Evolutionary conservation across 2,888 invertebrate genomes (phyloP).

Genomic region (Mimachlamys varia): DNA sequence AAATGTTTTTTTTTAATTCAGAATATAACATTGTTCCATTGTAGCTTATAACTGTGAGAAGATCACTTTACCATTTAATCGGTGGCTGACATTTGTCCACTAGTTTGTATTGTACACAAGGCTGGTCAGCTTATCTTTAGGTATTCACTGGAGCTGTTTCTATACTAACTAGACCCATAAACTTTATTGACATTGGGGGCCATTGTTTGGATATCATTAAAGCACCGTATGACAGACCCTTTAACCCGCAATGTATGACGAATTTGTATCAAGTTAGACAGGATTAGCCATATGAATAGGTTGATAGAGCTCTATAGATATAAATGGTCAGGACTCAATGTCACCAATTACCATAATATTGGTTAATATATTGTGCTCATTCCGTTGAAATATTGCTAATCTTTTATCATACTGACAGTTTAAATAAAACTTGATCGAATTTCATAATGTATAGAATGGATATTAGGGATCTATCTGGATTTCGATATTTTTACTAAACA

Average conservation of each 20-base stretch:
- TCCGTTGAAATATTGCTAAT: conserved; percentile 26
- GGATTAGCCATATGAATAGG: background rate
- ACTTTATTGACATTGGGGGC: background rate
- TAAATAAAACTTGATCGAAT: conserved; percentile 3
- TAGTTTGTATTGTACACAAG: background rate
- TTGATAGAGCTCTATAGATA: conserved; percentile 6
- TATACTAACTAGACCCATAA: background rate
- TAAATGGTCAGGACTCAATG: background rate
- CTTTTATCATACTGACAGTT: conserved; percentile 31
- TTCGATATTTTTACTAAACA: conserved; percentile 8
- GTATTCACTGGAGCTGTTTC: background rate
- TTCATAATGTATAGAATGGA: background rate
- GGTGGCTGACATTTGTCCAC: background rate
- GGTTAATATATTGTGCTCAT: background rate
- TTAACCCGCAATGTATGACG: background rate
- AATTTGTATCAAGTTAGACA: conserved; percentile 1
- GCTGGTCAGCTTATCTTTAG: background rate
- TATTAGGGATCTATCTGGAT: background rate
- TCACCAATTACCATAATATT: conserved; percentile 7
- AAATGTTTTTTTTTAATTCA: background rate
- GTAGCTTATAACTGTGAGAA: background rate
- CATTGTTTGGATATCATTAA: background rate
- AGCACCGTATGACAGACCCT: background rate
- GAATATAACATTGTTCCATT: background rate
- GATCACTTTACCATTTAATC: background rate